Evolutionary conservation across 1,140 invertebrate species (phyloP), one percentile per base, ranked within the genome.

Genomic region (Metopolophium dirhodum): DNA sequence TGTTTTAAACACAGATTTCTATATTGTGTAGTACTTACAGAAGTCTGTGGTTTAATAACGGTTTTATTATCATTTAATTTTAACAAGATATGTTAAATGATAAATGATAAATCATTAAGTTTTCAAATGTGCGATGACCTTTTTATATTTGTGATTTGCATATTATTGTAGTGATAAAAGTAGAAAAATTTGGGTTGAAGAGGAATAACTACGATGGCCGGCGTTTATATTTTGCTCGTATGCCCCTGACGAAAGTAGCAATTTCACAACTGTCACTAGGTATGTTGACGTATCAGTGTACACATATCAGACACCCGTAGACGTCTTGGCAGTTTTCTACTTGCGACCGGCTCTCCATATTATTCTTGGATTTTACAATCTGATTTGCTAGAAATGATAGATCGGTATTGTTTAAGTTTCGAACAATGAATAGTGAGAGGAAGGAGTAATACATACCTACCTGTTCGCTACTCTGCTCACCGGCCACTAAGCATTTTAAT

Each of bases 221-320:
- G 26, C 45, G 30, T 87, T 49, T 87, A 49, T 87, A 87, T 87
- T 87, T 87, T 47, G 14, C n/a, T 77, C 30, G 3, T 49, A 20
- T 30, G 41, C 85, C 14, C 22, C 26, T 51, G n/a, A 35, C 49
- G 22, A 89, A n/a, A 51, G 22, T 89, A 89, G 87, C 47, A 89
- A 89, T 89, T 89, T 89, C 87, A 89, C 87, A 54, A 89, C 87
- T 89, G 87, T 89, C 87, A 89, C 49, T 11, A 37, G 37, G 37
- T 37, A 23, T 54, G 87, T 89, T 89, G 87, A 89, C 87, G 54
- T 89, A 89, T 54, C 87, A 89, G 22, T 37, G 47, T 35, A 54
- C n/a, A 89, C n/a, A 54, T 54, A 89, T 37, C 20, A 89, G 23
- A 54, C 45, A 22, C 45, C 7, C 51, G 49, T 26, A 89, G 51